Percentiles rank a stretch among this genome's conserved stretches.
Conservation (phyloP, 2,113 vertebrate genomes). For the Orientallactaga bullata region DNA sequence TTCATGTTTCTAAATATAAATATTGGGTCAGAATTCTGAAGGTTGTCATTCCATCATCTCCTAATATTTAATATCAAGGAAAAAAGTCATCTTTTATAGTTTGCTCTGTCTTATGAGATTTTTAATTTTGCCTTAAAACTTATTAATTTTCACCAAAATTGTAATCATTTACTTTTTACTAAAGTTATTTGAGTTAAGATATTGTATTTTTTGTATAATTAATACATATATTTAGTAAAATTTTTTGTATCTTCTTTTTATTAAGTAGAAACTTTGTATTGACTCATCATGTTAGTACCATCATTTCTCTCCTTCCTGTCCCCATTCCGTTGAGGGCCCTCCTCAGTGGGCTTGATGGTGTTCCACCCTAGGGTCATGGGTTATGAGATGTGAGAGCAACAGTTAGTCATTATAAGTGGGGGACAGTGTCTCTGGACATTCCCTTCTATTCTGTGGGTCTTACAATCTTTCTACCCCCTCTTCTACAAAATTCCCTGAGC, state of each 20-base stretch:
- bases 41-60: background rate
- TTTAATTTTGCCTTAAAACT: constrained; percentile 5
- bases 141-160: constrained; percentile 12
- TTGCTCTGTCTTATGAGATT: constrained; percentile 4
- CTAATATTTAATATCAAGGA: background rate
- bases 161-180: constrained; percentile 24
- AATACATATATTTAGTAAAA: constrained; percentile 4
- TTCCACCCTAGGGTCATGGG: no score
- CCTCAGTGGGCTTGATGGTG: no score
- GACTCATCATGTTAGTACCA: no score
- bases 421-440: no score
- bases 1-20: constrained; percentile 13
- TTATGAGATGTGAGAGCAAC: no score
- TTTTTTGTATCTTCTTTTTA: background rate
- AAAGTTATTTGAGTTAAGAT: background rate
- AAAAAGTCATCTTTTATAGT: constrained; percentile 27
- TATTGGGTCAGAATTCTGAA: background rate
- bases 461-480: no score
- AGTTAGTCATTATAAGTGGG: no score
- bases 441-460: no score
- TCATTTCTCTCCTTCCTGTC: no score
- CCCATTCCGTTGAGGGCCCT: no score
- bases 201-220: background rate
- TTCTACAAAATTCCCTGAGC: no score
- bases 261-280: no score